phyloP scores from a whole-genome alignment of 2,797 vertebrate genomes.

The Pterois miles region DNA sequence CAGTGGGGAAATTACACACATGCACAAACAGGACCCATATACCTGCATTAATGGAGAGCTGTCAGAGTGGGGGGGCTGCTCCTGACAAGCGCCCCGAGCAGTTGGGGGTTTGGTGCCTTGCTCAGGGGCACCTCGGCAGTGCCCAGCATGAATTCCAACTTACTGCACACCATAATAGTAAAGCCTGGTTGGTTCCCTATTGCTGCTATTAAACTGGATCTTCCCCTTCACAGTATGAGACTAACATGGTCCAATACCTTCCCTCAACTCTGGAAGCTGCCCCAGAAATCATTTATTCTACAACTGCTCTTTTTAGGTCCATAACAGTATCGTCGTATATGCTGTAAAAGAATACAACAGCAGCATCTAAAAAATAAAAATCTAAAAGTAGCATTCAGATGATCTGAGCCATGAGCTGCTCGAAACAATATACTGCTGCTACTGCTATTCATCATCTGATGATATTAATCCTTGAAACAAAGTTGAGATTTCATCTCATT shows the following conservation, averaged over 20 bases:
- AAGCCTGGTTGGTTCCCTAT: background rate
- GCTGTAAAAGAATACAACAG: background rate
- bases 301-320: background rate
- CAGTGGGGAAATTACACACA: too few relatives aligned
- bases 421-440: background rate
- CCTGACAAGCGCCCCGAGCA: too few relatives aligned
- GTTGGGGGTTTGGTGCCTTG: too few relatives aligned
- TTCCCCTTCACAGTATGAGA: background rate
- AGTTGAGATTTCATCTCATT: slow-evolving; percentile 20
- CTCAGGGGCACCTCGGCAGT: too few relatives aligned
- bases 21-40: too few relatives aligned
- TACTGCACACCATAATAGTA: background rate
- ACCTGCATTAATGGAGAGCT: too few relatives aligned
- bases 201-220: background rate
- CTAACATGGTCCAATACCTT: slow-evolving; percentile 2
- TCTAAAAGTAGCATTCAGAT: background rate
- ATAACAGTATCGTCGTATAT: background rate
- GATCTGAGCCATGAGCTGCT: background rate
- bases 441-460: background rate
- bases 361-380: background rate
- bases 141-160: background rate
- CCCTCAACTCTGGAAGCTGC: background rate
- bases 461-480: slow-evolving; percentile 26
- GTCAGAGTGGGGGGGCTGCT: too few relatives aligned
- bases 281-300: background rate